Conservation (phyloP, 2,888 invertebrate species). For the Gymnoscelis rufifasciata region DNA sequence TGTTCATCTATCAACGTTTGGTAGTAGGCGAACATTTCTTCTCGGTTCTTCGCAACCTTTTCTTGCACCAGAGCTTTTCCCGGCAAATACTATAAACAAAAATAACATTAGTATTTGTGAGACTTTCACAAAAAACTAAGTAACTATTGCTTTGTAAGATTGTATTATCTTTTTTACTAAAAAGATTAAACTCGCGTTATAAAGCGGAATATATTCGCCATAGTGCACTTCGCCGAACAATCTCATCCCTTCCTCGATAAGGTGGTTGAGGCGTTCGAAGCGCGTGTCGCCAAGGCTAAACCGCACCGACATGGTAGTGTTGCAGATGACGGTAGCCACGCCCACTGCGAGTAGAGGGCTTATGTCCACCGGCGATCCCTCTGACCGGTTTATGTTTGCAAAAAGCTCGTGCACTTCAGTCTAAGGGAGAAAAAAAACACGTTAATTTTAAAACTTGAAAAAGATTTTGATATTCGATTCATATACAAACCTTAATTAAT, state of each 20-base stretch:
- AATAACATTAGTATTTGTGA: conserved; percentile 3
- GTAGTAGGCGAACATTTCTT: conserved; percentile 91
- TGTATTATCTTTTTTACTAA: neutral
- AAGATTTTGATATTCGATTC: neutral
- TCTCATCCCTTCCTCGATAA: conserved; percentile 94
- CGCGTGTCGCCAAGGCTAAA: conserved; percentile 88
- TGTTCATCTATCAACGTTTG: conserved; percentile 91
- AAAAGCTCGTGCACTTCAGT: conserved; percentile 88
- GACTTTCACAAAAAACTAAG: too few species aligned
- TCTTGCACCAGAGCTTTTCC: conserved; percentile 81
- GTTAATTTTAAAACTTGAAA: too few species aligned
- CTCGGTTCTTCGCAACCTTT: conserved; percentile 83
- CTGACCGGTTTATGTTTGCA: conserved; percentile 79
- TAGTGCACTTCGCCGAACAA: conserved; percentile 90
- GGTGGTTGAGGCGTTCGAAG: conserved; percentile 87
- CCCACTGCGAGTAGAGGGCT: conserved; percentile 88
- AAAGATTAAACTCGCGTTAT: conserved; percentile 72
- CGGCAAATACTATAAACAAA: conserved; percentile 75
- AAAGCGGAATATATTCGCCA: conserved; percentile 89
- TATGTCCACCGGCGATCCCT: conserved; percentile 85
- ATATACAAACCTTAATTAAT: conserved; percentile 84
- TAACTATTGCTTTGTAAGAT: neutral
- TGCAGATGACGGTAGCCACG: conserved; percentile 94
- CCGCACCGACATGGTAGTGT: conserved; percentile 92
- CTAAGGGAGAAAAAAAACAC: too few species aligned